Percentiles rank a stretch among this genome's conserved stretches.
Evolutionary conservation across 2,113 vertebrate genomes (phyloP).

Genomic region (Sinocyclocheilus grahami): DNA sequence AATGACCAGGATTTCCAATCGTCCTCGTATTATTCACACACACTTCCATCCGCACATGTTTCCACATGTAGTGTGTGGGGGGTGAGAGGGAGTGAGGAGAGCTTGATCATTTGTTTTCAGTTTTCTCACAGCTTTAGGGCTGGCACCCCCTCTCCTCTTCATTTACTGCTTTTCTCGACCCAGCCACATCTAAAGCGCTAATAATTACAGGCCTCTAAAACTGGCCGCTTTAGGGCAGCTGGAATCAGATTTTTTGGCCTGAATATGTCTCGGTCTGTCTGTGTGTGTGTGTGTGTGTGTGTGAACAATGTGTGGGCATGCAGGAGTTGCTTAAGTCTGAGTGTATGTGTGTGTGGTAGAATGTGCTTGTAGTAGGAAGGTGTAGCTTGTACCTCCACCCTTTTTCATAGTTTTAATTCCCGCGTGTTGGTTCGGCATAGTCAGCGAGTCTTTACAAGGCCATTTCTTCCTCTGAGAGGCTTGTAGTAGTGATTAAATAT

Average conservation of each 20-base stretch:
- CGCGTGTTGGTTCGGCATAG: too few species aligned
- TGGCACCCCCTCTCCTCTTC: slow-evolving; percentile 78
- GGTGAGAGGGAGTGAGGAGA: slow-evolving; percentile 55
- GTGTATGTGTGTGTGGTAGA: too few species aligned
- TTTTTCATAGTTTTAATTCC: too few species aligned
- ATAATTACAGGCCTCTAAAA: slow-evolving; percentile 89
- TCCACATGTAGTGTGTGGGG: slow-evolving; percentile 43
- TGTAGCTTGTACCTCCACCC: too few species aligned
- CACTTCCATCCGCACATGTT: slow-evolving; percentile 36
- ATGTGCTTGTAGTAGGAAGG: too few species aligned
- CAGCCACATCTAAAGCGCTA: slow-evolving; percentile 86
- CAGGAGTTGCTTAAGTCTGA: too few species aligned
- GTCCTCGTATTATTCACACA: slow-evolving; percentile 25
- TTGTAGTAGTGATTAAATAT: too few species aligned
- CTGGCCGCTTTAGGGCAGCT: slow-evolving; percentile 80
- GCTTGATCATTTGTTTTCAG: slow-evolving; percentile 88
- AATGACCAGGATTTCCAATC: not conserved
- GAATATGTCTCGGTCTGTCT: slow-evolving; percentile 59
- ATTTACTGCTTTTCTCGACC: slow-evolving; percentile 82
- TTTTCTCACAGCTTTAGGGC: slow-evolving; percentile 88
- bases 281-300: slow-evolving; percentile 56
- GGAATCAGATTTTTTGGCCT: slow-evolving; percentile 80
- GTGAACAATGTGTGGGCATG: too few species aligned
- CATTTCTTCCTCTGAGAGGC: too few species aligned
- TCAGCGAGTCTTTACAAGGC: too few species aligned